These are phyloP conservation scores for Sciurus niger DNA, from an alignment of 2,113 vertebrate species.

Conservation along the genomic window DNA sequence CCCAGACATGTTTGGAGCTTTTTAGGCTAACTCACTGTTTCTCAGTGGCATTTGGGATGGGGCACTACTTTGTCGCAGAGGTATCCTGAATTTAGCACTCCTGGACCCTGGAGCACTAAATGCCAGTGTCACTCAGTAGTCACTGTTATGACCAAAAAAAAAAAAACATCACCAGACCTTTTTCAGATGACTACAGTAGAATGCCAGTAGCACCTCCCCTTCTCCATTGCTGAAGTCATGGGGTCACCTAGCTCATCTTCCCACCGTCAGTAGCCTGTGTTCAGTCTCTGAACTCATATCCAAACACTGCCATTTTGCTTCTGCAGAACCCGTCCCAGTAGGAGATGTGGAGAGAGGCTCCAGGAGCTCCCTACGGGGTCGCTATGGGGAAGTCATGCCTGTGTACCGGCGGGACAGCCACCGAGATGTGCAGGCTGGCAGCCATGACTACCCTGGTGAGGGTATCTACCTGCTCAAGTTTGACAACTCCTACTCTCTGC, in stretches of 20 bases:
- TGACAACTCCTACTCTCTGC: slow-evolving; percentile 98
- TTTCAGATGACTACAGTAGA: background rate
- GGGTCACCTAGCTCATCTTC: background rate
- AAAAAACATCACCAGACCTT: background rate
- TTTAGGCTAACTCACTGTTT: background rate
- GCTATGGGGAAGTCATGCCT: slow-evolving; percentile 94
- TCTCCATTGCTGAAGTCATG: background rate
- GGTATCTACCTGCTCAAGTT: slow-evolving; percentile 98
- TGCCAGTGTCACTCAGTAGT: background rate
- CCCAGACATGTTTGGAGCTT: slow-evolving; percentile 8
- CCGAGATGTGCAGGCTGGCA: slow-evolving; percentile 94
- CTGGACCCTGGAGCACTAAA: background rate
- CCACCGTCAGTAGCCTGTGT: background rate
- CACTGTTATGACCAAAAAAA: background rate
- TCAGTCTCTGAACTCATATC: background rate
- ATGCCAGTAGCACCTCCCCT: background rate
- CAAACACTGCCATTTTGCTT: slow-evolving; percentile 52
- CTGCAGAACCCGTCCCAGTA: slow-evolving; percentile 91
- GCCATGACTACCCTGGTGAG: slow-evolving; percentile 97
- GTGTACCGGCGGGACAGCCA: slow-evolving; percentile 98
- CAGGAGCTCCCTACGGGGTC: slow-evolving; percentile 90
- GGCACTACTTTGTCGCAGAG: background rate
- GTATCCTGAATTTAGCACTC: background rate
- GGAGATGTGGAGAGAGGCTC: slow-evolving; percentile 97
- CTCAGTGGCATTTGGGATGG: slow-evolving; percentile 4